Percentiles rank a stretch among this genome's conserved stretches.
phyloP scores from a whole-genome alignment of 2,888 invertebrate genomes.

The Calameuta filiformis region DNA sequence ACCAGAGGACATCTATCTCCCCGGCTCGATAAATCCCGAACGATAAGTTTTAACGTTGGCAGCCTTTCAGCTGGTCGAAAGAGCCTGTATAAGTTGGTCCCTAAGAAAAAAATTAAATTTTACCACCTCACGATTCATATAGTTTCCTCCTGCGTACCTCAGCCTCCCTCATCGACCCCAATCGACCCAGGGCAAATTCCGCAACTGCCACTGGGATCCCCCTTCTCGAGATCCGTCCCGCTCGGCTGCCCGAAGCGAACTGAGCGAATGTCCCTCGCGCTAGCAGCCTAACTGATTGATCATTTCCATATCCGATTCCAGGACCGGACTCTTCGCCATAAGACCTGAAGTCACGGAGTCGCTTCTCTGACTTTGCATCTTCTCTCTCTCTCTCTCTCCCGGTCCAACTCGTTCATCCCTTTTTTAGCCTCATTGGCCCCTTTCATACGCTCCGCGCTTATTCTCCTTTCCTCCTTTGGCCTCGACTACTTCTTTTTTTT shows the following conservation, averaged over 20 bases:
- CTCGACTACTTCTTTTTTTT: slow-evolving; percentile 16
- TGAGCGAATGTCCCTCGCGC: too few species aligned
- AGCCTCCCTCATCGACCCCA: too few species aligned
- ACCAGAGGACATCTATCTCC: background rate
- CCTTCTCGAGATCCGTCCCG: background rate
- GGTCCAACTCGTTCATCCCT: slow-evolving; percentile 24
- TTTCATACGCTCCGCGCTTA: slow-evolving; percentile 4
- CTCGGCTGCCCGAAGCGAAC: background rate
- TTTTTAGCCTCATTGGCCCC: slow-evolving; percentile 25
- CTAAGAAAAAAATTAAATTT: background rate
- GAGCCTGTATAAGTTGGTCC: too few species aligned
- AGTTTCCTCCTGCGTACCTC: background rate
- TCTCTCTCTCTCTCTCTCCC: background rate
- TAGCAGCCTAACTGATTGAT: slow-evolving; percentile 25
- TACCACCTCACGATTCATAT: background rate
- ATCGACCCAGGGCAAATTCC: too few species aligned
- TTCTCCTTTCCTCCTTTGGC: slow-evolving; percentile 9
- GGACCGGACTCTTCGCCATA: background rate
- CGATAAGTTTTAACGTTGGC: slow-evolving; percentile 31
- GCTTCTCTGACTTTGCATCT: slow-evolving; percentile 8
- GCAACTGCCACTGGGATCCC: background rate
- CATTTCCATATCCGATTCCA: slow-evolving; percentile 49
- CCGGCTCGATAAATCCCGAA: background rate
- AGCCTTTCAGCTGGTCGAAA: background rate
- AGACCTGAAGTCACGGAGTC: slow-evolving; percentile 13